Base-by-base conservation (phyloP, 2,113 vertebrate genomes). In the Spilogale gracilis region DNA sequence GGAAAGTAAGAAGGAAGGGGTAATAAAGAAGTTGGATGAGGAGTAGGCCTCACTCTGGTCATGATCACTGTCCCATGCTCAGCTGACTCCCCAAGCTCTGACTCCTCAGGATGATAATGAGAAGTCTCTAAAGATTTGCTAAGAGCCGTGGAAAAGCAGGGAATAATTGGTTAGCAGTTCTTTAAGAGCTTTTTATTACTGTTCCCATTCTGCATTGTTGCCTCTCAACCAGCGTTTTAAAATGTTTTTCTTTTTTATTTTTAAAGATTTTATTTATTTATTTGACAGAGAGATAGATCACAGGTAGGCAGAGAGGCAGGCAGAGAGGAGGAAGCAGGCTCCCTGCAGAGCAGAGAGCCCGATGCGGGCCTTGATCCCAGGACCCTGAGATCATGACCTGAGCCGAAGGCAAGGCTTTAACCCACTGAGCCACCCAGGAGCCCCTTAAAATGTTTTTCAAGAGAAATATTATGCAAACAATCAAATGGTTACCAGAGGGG, bases 221-320 rank as follows among this genome's bases (percentile, higher is more conserved):
- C 12, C 74, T 85, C 63, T 95, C 38, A 87, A 74, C 45, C 43
- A 54, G 81, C 71, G 27, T 76, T 94, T 87, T 96, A 32, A 87
- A 93, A 73, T 0, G 3, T 91, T 95, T 84, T 65, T 85, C n/a
- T 38, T 38, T 38, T 38, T 38, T 38, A 38, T 38, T 38, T 38
- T 38, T 38, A 38, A 38, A 38, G 38, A 38, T 38, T 38, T 38
- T 38, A 38, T 38, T 38, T 38, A 38, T 38, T 38, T 38, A 38
- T 38, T 38, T 38, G 38, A 38, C 38, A 38, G 38, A 38, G 38
- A 38, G 38, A 38, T 38, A 38, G 38, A 38, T 38, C 38, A 38
- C 38, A 38, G 38, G 38, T 38, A 38, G 38, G 38, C 38, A 38
- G 38, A 38, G 38, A 38, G 38, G 38, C 38, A 38, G 38, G 38